A percentile compares a stretch with the other conserved stretches of the same genome.
Conservation (phyloP, 2,113 vertebrate genomes). For the Oreochromis aureus region DNA sequence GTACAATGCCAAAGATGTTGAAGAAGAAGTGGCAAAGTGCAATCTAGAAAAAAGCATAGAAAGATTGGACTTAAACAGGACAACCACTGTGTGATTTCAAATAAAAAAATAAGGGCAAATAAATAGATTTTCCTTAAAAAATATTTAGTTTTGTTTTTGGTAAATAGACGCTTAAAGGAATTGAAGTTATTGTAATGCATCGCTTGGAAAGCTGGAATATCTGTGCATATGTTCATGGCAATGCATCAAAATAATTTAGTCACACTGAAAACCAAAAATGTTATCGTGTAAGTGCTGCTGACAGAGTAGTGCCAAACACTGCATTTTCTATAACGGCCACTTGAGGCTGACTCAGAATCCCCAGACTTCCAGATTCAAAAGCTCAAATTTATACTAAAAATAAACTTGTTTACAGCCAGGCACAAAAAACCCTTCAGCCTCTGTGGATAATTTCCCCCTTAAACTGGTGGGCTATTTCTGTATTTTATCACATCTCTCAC, state of each 20-base stretch:
- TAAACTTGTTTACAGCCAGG: background rate
- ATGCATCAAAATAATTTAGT: too few relatives aligned
- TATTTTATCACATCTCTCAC: background rate
- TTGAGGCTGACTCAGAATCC: background rate
- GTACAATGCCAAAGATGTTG: slow-evolving; percentile 88
- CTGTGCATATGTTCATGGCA: background rate
- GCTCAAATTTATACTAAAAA: background rate
- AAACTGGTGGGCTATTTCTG: background rate
- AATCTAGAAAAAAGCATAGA: slow-evolving; percentile 71
- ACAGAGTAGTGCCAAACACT: background rate
- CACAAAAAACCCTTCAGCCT: too few relatives aligned
- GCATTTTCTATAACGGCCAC: background rate
- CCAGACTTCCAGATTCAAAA: background rate
- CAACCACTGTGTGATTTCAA: background rate
- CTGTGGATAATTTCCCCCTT: background rate
- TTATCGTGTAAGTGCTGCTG: background rate
- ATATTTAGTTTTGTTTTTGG: background rate
- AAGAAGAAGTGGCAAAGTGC: slow-evolving; percentile 97
- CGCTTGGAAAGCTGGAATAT: background rate
- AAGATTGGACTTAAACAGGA: background rate
- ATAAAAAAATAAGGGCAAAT: background rate
- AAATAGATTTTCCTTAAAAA: background rate
- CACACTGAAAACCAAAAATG: background rate
- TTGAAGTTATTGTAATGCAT: background rate
- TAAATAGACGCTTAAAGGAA: background rate